Evolutionary conservation across 2,797 vertebrate species (phyloP).

Genomic region (Peromyscus melanophrys): DNA sequence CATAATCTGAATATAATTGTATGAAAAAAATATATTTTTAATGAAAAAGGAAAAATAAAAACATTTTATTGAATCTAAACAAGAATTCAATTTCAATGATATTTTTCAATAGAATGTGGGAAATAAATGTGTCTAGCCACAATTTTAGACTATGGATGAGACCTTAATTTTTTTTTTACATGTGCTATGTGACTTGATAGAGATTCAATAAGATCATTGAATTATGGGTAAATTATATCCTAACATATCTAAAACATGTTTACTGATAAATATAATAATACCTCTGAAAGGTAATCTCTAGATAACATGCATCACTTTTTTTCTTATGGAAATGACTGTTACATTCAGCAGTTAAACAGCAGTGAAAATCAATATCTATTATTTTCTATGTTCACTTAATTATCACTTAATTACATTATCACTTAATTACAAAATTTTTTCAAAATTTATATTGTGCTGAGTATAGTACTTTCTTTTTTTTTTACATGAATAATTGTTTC

Average conservation of each 20-base stretch:
- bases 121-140: background rate
- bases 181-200: too few relatives aligned
- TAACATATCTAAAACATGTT: background rate
- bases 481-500: background rate
- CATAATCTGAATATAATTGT: background rate
- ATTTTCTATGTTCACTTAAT: background rate
- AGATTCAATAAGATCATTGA: background rate
- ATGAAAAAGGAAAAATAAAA: background rate
- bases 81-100: background rate
- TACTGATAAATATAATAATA: background rate
- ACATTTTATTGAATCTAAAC: background rate
- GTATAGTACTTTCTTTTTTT: background rate
- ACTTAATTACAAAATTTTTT: slow-evolving; percentile 17
- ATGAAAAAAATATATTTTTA: background rate
- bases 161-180: background rate
- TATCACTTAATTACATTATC: background rate
- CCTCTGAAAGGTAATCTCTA: background rate
- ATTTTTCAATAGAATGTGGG: background rate
- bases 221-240: background rate
- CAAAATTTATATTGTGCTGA: background rate
- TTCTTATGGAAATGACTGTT: background rate
- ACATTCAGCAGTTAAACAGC: background rate
- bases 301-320: background rate
- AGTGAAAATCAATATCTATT: background rate
- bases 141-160: background rate